Conservation (phyloP, 2,888 invertebrate genomes). For the Danaus chrysippus region DNA sequence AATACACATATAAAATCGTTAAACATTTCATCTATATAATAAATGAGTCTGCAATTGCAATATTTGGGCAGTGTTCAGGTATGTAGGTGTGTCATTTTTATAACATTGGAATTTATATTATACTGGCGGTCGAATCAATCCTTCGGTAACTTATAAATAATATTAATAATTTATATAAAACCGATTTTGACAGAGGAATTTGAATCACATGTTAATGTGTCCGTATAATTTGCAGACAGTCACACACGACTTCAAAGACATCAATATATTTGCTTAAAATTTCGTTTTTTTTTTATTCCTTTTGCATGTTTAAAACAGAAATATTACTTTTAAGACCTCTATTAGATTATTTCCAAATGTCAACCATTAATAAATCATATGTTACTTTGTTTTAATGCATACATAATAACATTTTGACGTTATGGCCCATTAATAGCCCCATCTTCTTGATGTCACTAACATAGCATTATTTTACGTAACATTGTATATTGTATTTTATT, state of each 20-base stretch:
- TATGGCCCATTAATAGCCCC: too few relatives aligned
- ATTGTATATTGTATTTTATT: conserved; percentile 6
- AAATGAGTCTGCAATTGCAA: conserved; percentile 11
- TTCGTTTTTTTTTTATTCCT: too few relatives aligned
- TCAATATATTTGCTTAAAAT: too few relatives aligned
- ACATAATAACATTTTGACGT: too few relatives aligned
- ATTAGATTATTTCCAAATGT: too few relatives aligned
- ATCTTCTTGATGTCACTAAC: too few relatives aligned
- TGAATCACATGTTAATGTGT: conserved; percentile 1
- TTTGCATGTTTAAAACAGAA: too few relatives aligned
- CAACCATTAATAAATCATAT: too few relatives aligned
- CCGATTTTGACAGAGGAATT: conserved; percentile 32
- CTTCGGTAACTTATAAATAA: conserved; percentile 28
- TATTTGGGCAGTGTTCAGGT: conserved; percentile 5
- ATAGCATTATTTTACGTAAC: background rate
- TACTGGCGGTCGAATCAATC: conserved; percentile 32
- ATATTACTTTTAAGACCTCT: too few relatives aligned
- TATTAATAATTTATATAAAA: conserved; percentile 32
- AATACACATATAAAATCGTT: too few relatives aligned
- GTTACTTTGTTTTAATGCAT: too few relatives aligned
- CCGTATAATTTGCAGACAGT: background rate
- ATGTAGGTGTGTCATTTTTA: conserved; percentile 17
- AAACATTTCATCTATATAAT: background rate
- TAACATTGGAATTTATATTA: conserved; percentile 23
- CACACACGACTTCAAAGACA: background rate